A percentile compares a stretch with the other conserved stretches of the same genome.
phyloP scores from a whole-genome alignment of 2,888 invertebrate species.

The Eupithecia centaureata region DNA sequence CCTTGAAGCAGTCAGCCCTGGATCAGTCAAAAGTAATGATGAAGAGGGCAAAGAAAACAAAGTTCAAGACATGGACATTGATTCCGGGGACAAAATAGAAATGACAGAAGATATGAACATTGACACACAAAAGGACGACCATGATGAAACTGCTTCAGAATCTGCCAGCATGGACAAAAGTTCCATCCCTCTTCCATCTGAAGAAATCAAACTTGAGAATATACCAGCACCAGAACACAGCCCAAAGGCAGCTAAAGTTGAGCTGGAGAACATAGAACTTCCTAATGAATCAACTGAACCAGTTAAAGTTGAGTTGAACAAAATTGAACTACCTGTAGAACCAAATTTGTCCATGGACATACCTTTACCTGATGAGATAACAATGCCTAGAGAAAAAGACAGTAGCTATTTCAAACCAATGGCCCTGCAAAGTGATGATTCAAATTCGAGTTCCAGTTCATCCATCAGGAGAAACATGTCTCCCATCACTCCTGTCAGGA shows the following conservation, averaged over 20 bases:
- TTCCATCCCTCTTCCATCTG: constrained; percentile 61
- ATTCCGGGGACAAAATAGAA: constrained; percentile 48
- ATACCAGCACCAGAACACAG: constrained; percentile 75
- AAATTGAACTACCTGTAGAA: constrained; percentile 68
- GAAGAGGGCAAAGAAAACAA: constrained; percentile 49
- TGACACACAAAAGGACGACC: constrained; percentile 40
- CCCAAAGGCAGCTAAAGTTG: constrained; percentile 63
- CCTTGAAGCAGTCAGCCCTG: constrained; percentile 92
- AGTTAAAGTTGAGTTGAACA: constrained; percentile 62
- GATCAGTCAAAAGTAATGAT: constrained; percentile 87
- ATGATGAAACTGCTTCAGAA: constrained; percentile 37
- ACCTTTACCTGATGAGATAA: constrained; percentile 65
- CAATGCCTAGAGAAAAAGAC: constrained; percentile 53
- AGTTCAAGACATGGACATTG: constrained; percentile 60
- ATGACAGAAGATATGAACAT: constrained; percentile 40
- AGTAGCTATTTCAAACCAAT: constrained; percentile 65
- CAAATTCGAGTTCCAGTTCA: constrained; percentile 75
- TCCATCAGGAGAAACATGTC: constrained; percentile 77
- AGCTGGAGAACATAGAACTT: constrained; percentile 65
- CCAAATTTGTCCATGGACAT: constrained; percentile 56
- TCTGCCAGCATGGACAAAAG: constrained; percentile 60
- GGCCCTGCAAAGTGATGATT: constrained; percentile 63
- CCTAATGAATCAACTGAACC: constrained; percentile 63
- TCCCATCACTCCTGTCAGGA: constrained; percentile 76
- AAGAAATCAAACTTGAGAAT: constrained; percentile 69